Evolutionary conservation across 2,888 invertebrate genomes (phyloP), one percentile per base, ranked within the genome.

Genomic region (Timandra comae): DNA sequence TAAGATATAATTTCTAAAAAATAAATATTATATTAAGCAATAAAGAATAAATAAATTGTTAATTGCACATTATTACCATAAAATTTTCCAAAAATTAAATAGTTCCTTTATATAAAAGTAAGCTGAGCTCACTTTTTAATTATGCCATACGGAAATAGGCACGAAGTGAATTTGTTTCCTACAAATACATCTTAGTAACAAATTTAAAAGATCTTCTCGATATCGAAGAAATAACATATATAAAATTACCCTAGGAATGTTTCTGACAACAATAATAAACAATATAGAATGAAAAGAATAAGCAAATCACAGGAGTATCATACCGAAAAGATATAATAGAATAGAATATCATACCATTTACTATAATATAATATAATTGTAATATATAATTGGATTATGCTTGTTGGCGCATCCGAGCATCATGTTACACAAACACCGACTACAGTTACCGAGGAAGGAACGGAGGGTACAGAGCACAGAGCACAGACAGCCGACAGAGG

Each of bases 221-320:
- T 56, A 62, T 57, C 61, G 65, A 63, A 64, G 62, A 66, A 62
- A 63, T 53, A 66, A 59, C 66, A 59, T 52, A 51, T 59, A 36
- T 36, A 29, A 29, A 24, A 43, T 46, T 49, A 75, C 63, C 62
- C 63, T 71, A 75, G 81, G 81, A 82, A 82, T 82, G 81, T 80
- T 64, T 76, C 64, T 61, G 73, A 76, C 61, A 74, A 72, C 70
- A 67, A 68, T 59, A 56, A 72, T 68, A 74, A 65, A 70, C 56
- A 66, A 66, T 48, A 70, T 63, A 69, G 60, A 71, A 64, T 68
- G 65, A 68, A 74, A 62, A 76, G 69, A 72, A 66, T 64, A 73
- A 70, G 66, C 68, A 70, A 77, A 81, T 82, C 80, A 82, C 81
- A 82, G 74, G 65, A 79, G 76, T 78, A 78, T n/a, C n/a, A n/a